A percentile compares a stretch with the other conserved stretches of the same genome.
These are phyloP conservation scores for Mus pahari DNA, from an alignment of 2,113 vertebrate species.

Conservation along the genomic window DNA sequence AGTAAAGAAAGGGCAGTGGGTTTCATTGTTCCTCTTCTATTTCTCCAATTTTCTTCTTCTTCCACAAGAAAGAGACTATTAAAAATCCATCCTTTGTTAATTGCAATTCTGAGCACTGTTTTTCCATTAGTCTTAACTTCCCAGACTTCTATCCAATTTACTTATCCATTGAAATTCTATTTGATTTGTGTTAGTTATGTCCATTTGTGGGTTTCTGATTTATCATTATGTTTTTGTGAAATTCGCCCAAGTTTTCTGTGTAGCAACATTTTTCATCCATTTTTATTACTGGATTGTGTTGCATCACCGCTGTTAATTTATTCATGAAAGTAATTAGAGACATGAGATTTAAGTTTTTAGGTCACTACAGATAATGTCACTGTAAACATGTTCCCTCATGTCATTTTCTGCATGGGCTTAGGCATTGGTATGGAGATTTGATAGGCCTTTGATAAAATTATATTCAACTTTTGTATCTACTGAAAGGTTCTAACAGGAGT, in stretches of 20 bases:
- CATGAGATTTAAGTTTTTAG: too few relatives aligned
- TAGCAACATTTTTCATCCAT: background rate
- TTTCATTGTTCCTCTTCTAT: background rate
- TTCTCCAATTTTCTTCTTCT: background rate
- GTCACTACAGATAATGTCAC: too few relatives aligned
- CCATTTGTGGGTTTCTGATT: background rate
- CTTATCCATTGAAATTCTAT: background rate
- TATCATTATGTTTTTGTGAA: background rate
- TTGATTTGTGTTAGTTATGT: fast-evolving
- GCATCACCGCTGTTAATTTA: background rate
- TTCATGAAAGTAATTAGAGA: background rate
- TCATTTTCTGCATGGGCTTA: background rate
- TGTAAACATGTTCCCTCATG: too few relatives aligned
- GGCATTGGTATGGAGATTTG: background rate
- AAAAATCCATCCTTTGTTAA: background rate
- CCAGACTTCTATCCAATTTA: too few relatives aligned
- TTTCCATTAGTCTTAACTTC: too few relatives aligned
- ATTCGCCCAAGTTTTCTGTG: background rate
- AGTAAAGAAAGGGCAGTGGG: background rate
- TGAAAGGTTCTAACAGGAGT: background rate
- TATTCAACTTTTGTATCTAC: background rate
- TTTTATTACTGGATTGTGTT: background rate
- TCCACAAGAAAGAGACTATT: background rate
- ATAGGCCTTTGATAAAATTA: background rate
- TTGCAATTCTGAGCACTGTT: background rate